Evolutionary conservation across 2,113 vertebrate genomes (phyloP).

Genomic region (Gallinago paraguaiae): DNA sequence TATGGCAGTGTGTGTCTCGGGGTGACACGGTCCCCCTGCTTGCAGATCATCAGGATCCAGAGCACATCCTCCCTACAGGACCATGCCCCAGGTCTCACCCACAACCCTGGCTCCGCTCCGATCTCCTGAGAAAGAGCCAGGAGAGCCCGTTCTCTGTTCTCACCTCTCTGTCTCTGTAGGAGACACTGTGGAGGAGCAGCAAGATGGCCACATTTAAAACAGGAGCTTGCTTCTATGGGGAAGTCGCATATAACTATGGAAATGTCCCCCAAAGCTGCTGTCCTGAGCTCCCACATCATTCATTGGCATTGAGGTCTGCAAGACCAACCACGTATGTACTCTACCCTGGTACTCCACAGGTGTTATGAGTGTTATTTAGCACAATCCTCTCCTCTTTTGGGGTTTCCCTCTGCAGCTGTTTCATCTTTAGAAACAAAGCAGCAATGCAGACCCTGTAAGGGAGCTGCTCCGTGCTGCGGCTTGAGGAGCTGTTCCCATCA

Average conservation of each 20-base stretch:
- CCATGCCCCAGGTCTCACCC: not conserved
- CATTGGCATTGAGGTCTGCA: not conserved
- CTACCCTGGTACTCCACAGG: accelerated
- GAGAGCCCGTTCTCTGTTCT: not conserved
- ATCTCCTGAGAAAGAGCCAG: not conserved
- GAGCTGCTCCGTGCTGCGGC: not conserved
- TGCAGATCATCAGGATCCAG: not conserved
- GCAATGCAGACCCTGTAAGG: not conserved
- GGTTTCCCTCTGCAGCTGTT: not conserved
- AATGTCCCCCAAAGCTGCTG: not conserved
- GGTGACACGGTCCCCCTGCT: not conserved
- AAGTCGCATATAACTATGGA: not conserved
- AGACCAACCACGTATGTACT: not conserved
- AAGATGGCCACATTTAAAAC: not conserved
- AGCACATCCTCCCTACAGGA: not conserved
- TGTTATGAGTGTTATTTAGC: not conserved
- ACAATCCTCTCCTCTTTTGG: not conserved
- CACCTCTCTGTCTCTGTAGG: not conserved
- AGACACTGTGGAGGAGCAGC: not conserved
- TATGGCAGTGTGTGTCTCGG: not conserved
- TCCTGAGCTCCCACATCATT: not conserved
- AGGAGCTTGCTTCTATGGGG: not conserved
- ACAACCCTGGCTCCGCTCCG: not conserved
- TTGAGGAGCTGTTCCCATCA: not conserved
- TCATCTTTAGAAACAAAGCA: not conserved